These are phyloP conservation scores for Pherbina coryleti DNA, from an alignment of 2,888 invertebrate genomes.

Conservation along the genomic window DNA sequence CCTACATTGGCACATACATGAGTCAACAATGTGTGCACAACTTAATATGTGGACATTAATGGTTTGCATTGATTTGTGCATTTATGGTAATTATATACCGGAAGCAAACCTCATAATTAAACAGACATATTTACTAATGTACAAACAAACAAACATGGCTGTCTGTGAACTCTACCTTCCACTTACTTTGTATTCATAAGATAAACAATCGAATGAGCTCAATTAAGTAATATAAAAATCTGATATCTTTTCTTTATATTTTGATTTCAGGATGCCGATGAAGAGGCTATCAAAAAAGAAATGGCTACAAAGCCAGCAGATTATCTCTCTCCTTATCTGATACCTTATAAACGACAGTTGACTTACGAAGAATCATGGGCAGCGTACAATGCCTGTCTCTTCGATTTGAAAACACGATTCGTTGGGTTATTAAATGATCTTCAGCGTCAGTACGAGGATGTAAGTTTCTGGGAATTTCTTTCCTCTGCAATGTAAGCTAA, in stretches of 20 bases:
- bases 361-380: slow-evolving; percentile 59
- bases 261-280: slow-evolving; percentile 58
- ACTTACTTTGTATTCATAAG: not conserved
- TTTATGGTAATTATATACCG: slow-evolving; percentile 10
- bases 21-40: not conserved
- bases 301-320: slow-evolving; percentile 72
- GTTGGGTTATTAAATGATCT: slow-evolving; percentile 76
- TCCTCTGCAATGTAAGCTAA: not conserved
- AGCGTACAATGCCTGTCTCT: slow-evolving; percentile 72
- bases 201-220: slow-evolving; percentile 13
- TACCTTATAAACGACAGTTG: slow-evolving; percentile 63
- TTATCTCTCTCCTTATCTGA: slow-evolving; percentile 74
- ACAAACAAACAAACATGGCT: slow-evolving; percentile 16
- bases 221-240: not conserved
- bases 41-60: not conserved
- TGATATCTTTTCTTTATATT: not conserved
- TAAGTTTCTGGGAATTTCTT: slow-evolving; percentile 56
- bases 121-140: too few relatives aligned
- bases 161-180: not conserved
- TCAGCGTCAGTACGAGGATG: slow-evolving; percentile 77
- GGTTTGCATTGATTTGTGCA: not conserved
- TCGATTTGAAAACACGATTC: slow-evolving; percentile 76
- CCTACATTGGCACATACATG: not conserved
- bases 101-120: not conserved
- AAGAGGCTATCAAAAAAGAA: slow-evolving; percentile 67